Base-by-base conservation (phyloP, 2,888 invertebrate species). In the Xylota segnis region DNA sequence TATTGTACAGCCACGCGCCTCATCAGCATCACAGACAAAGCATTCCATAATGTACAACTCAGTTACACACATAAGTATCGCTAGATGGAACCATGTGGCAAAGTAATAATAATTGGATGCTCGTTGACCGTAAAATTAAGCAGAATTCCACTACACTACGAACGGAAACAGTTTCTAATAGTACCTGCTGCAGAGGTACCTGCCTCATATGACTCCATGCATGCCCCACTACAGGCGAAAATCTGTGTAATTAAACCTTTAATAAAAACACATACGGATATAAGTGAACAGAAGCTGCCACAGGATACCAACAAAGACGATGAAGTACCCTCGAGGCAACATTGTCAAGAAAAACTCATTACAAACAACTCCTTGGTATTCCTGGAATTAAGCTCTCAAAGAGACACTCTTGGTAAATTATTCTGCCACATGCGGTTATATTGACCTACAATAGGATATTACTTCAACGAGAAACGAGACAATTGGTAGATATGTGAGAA, bases 101-200 rank as follows among this genome's bases (percentile, higher is more conserved):
- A 23, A 72, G 75, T 65, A 65, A 76, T 58, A 72, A 68, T 82
- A 76, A 86, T 86, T 82, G 72, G 66, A 72, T 79, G 76, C 61
- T 82, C 76, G 37, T 66, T 82, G 86, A 56, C 71, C 70, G 76
- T 86, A 82, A 82, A 86, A 86, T 75, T 58, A 83, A 83, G 56
- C 56, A 18, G 47, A 68, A 71, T 70, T 66, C 65, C 65, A 18
- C 65, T 58, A 18, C 14, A 66, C 61, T 9, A 54, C 14, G 10
- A 63, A 6, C n/a, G 50, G 5, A 32, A 43, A 23, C 9, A 0
- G 5, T 7, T 5, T 56, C 9, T 65, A 37, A 45, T 12, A 18
- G 3, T 37, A 34, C 16, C 43, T 43, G 32, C 23, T 5, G 40
- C 29, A 74, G 12, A 12, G 52, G 16, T 63, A 16, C n/a, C n/a